A percentile compares a stretch with the other conserved stretches of the same genome.
Evolutionary conservation across 2,113 vertebrate species (phyloP).

Genomic region (Spea bombifrons): DNA sequence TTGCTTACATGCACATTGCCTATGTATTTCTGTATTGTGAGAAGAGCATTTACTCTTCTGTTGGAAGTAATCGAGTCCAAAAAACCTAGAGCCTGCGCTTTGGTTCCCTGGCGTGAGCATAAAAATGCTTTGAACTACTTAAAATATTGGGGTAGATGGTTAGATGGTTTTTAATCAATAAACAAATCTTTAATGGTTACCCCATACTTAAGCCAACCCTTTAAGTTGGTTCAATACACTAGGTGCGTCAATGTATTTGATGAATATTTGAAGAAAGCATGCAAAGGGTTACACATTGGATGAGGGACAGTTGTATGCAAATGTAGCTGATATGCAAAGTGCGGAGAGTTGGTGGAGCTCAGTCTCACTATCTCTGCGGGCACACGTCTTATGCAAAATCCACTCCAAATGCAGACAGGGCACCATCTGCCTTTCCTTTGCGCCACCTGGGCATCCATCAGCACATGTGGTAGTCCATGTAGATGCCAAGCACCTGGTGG

Average conservation of each 20-base stretch:
- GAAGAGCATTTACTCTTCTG: not conserved
- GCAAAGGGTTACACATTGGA: not conserved
- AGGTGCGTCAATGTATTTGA: no score
- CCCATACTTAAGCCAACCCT: no score
- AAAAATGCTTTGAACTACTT: no score
- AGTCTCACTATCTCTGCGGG: constrained; percentile 26
- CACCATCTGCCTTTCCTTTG: constrained; percentile 52
- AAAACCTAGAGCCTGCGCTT: no score
- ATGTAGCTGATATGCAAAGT: constrained; percentile 41
- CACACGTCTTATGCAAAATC: constrained; percentile 42
- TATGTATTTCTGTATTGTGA: not conserved
- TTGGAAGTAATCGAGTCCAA: no score
- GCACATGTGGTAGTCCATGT: constrained; percentile 1
- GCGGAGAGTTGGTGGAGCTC: constrained; percentile 12
- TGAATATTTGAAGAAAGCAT: no score
- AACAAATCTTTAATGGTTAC: no score
- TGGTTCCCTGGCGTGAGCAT: no score
- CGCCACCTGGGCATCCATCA: constrained; percentile 31
- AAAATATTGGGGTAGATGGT: no score
- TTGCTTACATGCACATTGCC: not conserved
- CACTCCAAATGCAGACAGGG: not conserved
- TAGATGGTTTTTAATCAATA: no score
- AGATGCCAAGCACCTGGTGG: constrained; percentile 20
- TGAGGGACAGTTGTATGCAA: constrained; percentile 44
- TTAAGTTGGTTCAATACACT: no score